A percentile compares a stretch with the other conserved stretches of the same genome.
Evolutionary conservation across 2,113 vertebrate genomes (phyloP).

Genomic region (Alces alces): DNA sequence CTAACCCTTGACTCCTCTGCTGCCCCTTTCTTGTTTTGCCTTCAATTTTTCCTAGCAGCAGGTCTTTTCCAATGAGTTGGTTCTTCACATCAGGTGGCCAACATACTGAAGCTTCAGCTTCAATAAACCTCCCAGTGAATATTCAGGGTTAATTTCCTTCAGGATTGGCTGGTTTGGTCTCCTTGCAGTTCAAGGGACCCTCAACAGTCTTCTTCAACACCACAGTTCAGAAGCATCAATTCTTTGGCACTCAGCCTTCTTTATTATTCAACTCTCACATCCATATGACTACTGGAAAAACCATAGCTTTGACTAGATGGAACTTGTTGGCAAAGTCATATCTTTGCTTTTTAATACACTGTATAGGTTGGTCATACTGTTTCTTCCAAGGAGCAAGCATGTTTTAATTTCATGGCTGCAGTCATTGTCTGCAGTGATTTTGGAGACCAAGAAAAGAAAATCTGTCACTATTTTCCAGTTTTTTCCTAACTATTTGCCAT

Average conservation of each 20-base stretch:
- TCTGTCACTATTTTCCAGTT: neutral
- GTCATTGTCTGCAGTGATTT: neutral
- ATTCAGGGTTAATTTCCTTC: neutral
- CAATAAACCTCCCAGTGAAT: neutral
- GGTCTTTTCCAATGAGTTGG: neutral
- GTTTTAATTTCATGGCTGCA: neutral
- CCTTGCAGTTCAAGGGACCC: neutral
- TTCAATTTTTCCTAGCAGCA: neutral
- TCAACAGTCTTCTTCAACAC: neutral
- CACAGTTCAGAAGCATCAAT: fast-evolving
- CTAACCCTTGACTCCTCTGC: neutral
- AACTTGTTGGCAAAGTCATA: neutral
- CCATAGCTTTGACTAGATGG: neutral
- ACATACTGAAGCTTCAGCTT: neutral
- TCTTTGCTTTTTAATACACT: neutral
- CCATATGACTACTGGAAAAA: neutral
- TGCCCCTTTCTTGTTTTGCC: neutral
- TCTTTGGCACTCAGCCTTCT: neutral
- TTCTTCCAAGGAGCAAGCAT: neutral
- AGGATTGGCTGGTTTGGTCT: neutral
- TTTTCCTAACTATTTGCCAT: neutral
- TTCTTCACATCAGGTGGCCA: neutral
- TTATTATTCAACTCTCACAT: neutral
- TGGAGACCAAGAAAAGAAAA: neutral
- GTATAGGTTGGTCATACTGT: neutral